A percentile compares a stretch with the other conserved stretches of the same genome.
These are phyloP conservation scores for Pheosia gnoma DNA, from an alignment of 2,888 invertebrate species.

Conservation along the genomic window DNA sequence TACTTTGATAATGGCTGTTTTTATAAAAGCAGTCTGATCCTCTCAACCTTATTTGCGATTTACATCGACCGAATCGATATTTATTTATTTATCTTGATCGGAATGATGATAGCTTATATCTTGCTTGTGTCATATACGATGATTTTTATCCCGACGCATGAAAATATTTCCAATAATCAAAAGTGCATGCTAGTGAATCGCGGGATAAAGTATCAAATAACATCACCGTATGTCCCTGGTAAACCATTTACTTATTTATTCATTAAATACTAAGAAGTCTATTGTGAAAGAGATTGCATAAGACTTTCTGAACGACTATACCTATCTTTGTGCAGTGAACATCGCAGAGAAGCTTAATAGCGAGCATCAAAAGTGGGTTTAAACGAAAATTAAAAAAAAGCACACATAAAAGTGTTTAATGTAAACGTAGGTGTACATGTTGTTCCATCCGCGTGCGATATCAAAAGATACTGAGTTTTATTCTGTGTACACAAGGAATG, in stretches of 20 bases:
- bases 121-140: too few relatives aligned
- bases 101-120: too few relatives aligned
- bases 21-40: too few relatives aligned
- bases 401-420: background rate
- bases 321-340: background rate
- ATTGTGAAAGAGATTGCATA: background rate
- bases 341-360: background rate
- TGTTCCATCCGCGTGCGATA: background rate
- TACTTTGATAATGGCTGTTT: too few relatives aligned
- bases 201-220: too few relatives aligned
- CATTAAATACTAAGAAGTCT: background rate
- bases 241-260: background rate
- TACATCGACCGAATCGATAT: too few relatives aligned
- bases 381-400: slow-evolving; percentile 2
- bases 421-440: slow-evolving; percentile 2
- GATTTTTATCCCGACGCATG: too few relatives aligned
- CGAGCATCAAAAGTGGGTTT: background rate
- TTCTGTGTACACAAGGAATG: slow-evolving; percentile 1
- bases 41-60: too few relatives aligned
- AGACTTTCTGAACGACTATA: background rate
- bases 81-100: too few relatives aligned
- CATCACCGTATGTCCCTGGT: too few relatives aligned
- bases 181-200: too few relatives aligned
- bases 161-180: too few relatives aligned
- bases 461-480: background rate